Evolutionary conservation across 2,888 invertebrate genomes (phyloP).

Genomic region (Diplolepis rosae): DNA sequence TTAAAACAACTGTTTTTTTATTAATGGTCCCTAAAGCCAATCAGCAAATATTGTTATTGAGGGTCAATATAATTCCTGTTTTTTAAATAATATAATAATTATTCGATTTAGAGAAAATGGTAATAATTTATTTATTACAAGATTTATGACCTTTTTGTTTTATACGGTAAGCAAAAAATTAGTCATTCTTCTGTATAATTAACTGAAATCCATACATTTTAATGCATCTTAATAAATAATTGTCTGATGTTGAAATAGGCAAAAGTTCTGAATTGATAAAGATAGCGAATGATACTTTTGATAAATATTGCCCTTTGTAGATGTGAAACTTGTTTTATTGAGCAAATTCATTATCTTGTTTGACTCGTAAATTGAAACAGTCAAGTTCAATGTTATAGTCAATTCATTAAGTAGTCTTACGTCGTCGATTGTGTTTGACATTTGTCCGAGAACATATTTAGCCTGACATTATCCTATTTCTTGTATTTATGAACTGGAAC

Average conservation of each 20-base stretch:
- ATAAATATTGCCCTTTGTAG: background rate
- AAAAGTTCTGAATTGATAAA: background rate
- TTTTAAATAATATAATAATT: too few relatives aligned
- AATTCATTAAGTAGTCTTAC: background rate
- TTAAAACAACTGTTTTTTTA: too few relatives aligned
- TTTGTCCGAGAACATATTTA: background rate
- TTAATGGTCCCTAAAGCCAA: too few relatives aligned
- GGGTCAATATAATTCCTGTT: too few relatives aligned
- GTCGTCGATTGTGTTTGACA: background rate
- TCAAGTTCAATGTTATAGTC: background rate
- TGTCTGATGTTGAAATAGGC: background rate
- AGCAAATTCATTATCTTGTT: background rate
- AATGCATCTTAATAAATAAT: background rate
- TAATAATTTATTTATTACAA: too few relatives aligned
- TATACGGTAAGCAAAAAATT: too few relatives aligned
- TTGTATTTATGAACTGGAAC: too few relatives aligned
- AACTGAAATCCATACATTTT: too few relatives aligned
- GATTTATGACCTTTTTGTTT: too few relatives aligned
- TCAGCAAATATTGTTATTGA: too few relatives aligned
- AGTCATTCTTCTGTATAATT: too few relatives aligned
- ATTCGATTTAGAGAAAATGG: too few relatives aligned
- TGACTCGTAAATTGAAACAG: constrained; percentile 3
- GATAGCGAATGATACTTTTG: background rate
- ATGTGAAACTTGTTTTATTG: background rate
- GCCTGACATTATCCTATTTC: background rate